A percentile compares a stretch with the other conserved stretches of the same genome.
phyloP scores from a whole-genome alignment of 2,888 invertebrate species.

The Pyralis farinalis region DNA sequence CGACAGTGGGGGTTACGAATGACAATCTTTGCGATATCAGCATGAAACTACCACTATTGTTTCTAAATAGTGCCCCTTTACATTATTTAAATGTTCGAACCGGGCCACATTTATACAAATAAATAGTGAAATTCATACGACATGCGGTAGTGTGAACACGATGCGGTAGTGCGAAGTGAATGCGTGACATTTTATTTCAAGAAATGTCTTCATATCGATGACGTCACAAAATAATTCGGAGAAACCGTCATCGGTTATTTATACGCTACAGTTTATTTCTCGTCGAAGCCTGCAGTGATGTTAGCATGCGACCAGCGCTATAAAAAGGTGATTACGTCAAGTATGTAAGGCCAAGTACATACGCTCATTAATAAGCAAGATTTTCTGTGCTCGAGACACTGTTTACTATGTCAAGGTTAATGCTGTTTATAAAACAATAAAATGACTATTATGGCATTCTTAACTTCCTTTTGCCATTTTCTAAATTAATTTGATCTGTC shows the following conservation, averaged over 20 bases:
- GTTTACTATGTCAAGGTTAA: constrained; percentile 9
- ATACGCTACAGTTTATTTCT: constrained; percentile 22
- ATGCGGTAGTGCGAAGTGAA: too few species aligned
- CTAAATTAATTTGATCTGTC: too few species aligned
- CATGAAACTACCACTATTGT: too few species aligned
- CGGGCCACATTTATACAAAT: too few species aligned
- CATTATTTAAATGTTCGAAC: too few species aligned
- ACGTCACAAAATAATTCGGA: constrained; percentile 24
- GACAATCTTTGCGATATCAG: too few species aligned
- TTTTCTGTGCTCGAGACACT: neutral
- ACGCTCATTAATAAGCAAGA: neutral
- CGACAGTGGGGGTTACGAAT: constrained; percentile 4
- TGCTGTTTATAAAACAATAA: constrained; percentile 8
- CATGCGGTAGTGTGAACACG: too few species aligned
- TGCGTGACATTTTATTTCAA: too few species aligned
- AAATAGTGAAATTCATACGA: too few species aligned
- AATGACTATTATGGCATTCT: constrained; percentile 7
- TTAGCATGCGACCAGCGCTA: constrained; percentile 12
- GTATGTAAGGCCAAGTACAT: constrained; percentile 13
- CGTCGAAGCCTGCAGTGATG: constrained; percentile 30
- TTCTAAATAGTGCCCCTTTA: too few species aligned
- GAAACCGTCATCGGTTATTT: constrained; percentile 30
- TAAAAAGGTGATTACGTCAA: constrained; percentile 34
- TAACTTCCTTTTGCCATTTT: too few species aligned
- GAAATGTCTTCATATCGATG: neutral